These are phyloP conservation scores for Xyrichtys novacula DNA, from an alignment of 2,797 vertebrate genomes.

Conservation along the genomic window DNA sequence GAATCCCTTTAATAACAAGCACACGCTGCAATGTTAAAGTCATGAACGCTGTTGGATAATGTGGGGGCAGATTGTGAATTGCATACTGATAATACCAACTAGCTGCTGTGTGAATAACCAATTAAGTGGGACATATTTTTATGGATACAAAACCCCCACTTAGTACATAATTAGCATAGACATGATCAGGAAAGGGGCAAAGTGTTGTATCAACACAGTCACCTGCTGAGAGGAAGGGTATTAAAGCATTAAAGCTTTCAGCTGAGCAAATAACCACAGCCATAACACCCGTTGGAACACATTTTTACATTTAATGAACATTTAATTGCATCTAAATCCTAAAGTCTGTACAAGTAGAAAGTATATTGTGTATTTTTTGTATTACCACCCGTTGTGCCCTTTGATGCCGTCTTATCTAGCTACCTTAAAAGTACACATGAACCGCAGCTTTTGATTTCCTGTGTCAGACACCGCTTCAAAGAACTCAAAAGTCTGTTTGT, in stretches of 20 bases:
- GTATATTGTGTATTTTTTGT: too few relatives aligned
- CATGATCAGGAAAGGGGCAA: constrained; percentile 35
- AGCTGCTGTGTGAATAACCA: constrained; percentile 40
- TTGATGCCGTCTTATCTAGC: constrained; percentile 6
- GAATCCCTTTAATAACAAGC: constrained; percentile 38
- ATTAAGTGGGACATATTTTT: constrained; percentile 42
- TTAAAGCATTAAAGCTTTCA: constrained; percentile 4
- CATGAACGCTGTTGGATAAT: constrained; percentile 46
- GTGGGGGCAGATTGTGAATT: constrained; percentile 37
- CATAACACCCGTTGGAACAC: constrained; percentile 6
- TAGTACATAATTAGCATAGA: constrained; percentile 45
- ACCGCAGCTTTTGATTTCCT: constrained; percentile 33
- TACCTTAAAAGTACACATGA: constrained; percentile 7
- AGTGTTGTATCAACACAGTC: constrained; percentile 46
- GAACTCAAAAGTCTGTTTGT: constrained; percentile 13
- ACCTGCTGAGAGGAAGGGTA: constrained; percentile 27
- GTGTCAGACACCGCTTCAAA: constrained; percentile 7
- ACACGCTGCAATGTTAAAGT: constrained; percentile 16
- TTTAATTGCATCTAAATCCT: constrained; percentile 2
- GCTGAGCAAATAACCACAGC: constrained; percentile 3
- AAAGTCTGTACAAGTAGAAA: neutral
- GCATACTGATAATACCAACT: constrained; percentile 41
- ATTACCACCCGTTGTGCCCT: neutral
- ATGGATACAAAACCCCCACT: constrained; percentile 28
- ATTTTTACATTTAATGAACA: neutral